Conservation (phyloP, 2,113 vertebrate genomes). For the Nothoprocta pentlandii region DNA sequence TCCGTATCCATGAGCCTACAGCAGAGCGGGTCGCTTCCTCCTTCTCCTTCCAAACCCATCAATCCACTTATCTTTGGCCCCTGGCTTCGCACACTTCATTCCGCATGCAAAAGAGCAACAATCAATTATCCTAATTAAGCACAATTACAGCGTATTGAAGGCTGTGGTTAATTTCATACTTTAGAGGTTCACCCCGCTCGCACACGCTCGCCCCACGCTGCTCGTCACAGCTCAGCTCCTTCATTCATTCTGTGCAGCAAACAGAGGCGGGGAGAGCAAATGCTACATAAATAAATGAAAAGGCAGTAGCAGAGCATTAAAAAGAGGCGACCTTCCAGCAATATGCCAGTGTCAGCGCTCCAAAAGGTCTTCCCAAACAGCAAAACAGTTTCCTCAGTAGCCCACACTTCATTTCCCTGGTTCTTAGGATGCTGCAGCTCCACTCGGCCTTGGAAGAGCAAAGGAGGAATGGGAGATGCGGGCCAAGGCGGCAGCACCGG, state of each 20-base stretch:
- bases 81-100: not conserved
- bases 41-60: not conserved
- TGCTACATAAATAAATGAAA: not conserved
- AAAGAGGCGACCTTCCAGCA: constrained; percentile 8
- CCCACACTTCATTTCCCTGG: not conserved
- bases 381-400: not conserved
- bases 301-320: not conserved
- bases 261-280: not conserved
- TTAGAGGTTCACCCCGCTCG: not conserved
- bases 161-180: not conserved
- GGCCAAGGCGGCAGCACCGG: too few species aligned
- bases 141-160: not conserved
- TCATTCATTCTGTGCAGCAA: not conserved
- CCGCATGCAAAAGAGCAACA: not conserved
- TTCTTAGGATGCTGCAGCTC: not conserved
- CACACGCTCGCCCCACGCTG: not conserved
- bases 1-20: rapidly evolving
- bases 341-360: not conserved
- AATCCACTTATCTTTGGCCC: not conserved
- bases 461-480: not conserved
- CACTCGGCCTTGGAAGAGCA: not conserved
- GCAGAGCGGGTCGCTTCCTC: not conserved
- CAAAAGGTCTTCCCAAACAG: not conserved
- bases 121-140: constrained; percentile 40
- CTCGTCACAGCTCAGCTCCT: constrained; percentile 15